phyloP scores from a whole-genome alignment of 2,113 vertebrate genomes.

The Festucalex cinctus region DNA sequence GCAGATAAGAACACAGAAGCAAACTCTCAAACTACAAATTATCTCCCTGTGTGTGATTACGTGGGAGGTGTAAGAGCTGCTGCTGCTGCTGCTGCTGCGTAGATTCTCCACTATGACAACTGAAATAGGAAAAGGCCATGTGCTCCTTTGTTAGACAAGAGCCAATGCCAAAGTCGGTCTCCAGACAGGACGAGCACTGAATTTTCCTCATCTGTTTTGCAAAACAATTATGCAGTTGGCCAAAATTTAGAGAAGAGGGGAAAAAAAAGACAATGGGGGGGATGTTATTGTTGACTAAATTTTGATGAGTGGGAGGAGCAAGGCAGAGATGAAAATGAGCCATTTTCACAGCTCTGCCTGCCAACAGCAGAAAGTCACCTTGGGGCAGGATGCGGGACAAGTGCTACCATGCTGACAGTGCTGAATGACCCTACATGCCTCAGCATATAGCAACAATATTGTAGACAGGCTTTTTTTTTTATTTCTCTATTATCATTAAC shows the following conservation, averaged over 20 bases:
- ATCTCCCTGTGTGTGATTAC: constrained; percentile 27
- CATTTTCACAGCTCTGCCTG: constrained; percentile 43
- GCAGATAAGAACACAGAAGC: constrained; percentile 24
- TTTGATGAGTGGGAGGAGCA: constrained; percentile 33
- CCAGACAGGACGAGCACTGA: constrained; percentile 17
- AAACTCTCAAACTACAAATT: constrained; percentile 14
- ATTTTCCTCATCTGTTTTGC: not conserved
- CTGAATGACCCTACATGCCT: constrained; percentile 39
- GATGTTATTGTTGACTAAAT: not conserved
- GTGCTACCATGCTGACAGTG: constrained; percentile 49
- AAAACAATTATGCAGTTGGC: too few relatives aligned
- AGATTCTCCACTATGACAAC: constrained; percentile 44
- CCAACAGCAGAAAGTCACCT: constrained; percentile 65
- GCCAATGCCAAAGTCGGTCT: constrained; percentile 32
- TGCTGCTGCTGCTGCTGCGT: constrained; percentile 27
- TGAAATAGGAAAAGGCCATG: constrained; percentile 50
- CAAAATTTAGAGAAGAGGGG: not conserved
- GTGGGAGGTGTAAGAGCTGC: constrained; percentile 44
- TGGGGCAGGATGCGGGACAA: constrained; percentile 47
- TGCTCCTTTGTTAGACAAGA: constrained; percentile 29
- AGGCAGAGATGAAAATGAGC: constrained; percentile 19
- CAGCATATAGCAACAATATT: constrained; percentile 12
- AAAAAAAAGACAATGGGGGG: not conserved
- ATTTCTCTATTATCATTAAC: constrained; percentile 4
- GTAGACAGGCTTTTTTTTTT: not conserved